Conservation (phyloP, 2,113 vertebrate species). For the Cettia cetti region DNA sequence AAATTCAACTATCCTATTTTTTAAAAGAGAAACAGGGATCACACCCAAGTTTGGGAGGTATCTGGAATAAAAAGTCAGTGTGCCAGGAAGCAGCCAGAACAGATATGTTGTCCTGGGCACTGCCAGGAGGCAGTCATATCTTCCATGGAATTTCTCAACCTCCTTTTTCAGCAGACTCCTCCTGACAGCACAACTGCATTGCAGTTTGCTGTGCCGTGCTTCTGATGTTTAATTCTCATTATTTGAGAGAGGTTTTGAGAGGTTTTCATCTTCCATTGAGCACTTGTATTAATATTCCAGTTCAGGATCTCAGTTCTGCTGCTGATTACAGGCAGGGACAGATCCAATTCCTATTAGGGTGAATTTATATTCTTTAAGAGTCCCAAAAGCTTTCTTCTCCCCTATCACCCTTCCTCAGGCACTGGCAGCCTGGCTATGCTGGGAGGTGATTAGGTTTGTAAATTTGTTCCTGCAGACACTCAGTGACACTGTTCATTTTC, state of each 20-base stretch:
- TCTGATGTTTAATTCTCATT: not conserved
- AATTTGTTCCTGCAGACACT: conserved; percentile 24
- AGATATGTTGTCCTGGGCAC: not conserved
- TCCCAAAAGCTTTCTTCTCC: conserved; percentile 19
- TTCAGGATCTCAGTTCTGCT: conserved; percentile 4
- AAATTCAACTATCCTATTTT: not conserved
- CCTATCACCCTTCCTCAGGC: not conserved
- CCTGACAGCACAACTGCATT: not conserved
- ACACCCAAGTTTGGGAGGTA: not conserved
- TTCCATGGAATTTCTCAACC: not conserved
- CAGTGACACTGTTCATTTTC: conserved; percentile 1
- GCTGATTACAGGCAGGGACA: conserved; percentile 11
- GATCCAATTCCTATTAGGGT: not conserved
- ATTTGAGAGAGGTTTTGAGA: not conserved
- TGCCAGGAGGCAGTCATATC: not conserved
- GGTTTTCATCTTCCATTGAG: conserved; percentile 19
- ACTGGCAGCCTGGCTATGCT: not conserved
- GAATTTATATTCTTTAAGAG: conserved; percentile 35
- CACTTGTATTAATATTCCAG: conserved; percentile 28
- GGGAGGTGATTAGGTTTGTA: conserved; percentile 56
- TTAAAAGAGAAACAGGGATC: not conserved
- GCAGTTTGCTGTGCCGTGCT: not conserved
- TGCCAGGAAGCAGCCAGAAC: not conserved
- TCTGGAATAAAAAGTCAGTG: not conserved
- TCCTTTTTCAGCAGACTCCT: not conserved